Evolutionary conservation across 2,888 invertebrate species (phyloP), one percentile per base, ranked within the genome.

Genomic region (Ypsolopha sequella): DNA sequence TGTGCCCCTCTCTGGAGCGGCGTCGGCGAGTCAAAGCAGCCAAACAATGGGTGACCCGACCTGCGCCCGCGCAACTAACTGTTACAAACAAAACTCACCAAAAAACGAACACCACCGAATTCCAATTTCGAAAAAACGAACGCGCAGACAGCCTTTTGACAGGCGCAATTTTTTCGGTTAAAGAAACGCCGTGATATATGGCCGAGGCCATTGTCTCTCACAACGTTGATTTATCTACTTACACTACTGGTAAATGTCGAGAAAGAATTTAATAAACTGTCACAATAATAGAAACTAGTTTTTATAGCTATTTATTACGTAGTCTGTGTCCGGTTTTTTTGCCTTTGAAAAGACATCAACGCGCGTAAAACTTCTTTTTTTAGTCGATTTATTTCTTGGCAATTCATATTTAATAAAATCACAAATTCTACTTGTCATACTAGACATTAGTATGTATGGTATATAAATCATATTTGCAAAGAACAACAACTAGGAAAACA

Each of bases 141-240:
- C 45, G 36, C 55, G 52, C 52, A 51, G 54, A 52, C 56, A 64
- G 54, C 57, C 61, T 58, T 59, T 60, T 62, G 70, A 69, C 70
- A 65, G 70, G 53, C 64, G 68, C 68, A 61, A 68, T 70, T 66
- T 68, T 64, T 70, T 66, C 59, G 63, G 59, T 63, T 62, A 63
- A 63, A 66, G 59, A 55, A 51, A 51, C 47, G 34, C 33, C 54
- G 68, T 75, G 76, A 76, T 75, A 61, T 76, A 77, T 71, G 66
- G 62, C 59, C 56, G 53, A 45, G 52, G 53, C 55, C 4, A 56
- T 60, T 62, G 62, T 62, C 56, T 58, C 55, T 56, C 55, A 13
- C 48, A 47, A 43, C 39, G 36, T 24, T 46, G 46, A 46, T 46
- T 46, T 46, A 46, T 46, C 35, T 46, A 35, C 35, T 10, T 14